phyloP scores from a whole-genome alignment of 2,113 vertebrate genomes.

The Prietella phreatophila region DNA sequence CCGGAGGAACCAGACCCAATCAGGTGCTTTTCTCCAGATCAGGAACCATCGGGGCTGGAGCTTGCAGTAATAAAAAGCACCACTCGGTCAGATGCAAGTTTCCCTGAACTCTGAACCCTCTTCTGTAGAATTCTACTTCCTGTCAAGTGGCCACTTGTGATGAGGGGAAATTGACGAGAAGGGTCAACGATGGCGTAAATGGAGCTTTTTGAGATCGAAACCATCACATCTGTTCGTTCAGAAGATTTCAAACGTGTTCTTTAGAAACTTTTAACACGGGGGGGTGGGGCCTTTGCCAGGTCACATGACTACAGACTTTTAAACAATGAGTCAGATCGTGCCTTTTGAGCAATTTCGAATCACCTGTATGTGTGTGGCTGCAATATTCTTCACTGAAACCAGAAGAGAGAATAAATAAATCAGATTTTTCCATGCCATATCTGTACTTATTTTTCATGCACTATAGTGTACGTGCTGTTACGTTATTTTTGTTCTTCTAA shows the following conservation, averaged over 20 bases:
- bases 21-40: background rate
- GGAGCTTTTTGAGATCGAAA: background rate
- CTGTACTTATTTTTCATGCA: background rate
- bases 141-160: conserved; percentile 9
- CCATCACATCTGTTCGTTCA: background rate
- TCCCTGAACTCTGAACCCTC: background rate
- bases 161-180: background rate
- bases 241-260: background rate
- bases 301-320: background rate
- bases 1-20: background rate
- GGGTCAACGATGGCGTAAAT: background rate
- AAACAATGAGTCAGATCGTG: background rate
- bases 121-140: background rate
- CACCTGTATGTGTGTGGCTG: background rate
- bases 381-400: background rate
- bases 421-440: background rate
- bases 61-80: background rate
- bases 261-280: background rate
- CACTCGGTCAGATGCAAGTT: background rate
- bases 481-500: background rate
- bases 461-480: background rate
- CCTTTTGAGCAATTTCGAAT: background rate
- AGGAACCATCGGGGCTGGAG: background rate
- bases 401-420: background rate
- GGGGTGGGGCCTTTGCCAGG: background rate